Conservation (phyloP, 2,797 vertebrate species). For the Anomalospiza imberbis region DNA sequence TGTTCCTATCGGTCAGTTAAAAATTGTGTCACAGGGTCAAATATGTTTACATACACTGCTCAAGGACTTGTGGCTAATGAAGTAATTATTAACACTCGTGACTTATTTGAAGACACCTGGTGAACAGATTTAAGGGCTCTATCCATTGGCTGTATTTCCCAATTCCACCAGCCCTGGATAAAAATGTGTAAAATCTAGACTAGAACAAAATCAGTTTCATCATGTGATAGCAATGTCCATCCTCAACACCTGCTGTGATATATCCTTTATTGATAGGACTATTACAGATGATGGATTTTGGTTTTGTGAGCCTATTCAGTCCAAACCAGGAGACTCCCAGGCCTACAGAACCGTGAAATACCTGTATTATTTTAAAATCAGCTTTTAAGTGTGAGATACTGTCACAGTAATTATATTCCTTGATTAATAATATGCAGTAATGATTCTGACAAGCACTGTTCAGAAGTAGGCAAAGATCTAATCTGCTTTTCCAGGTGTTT, state of each 20-base stretch:
- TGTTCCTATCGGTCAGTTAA: neutral
- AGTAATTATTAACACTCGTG: neutral
- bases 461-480: neutral
- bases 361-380: neutral
- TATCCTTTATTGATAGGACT: neutral
- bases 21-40: conserved; percentile 35
- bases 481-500: neutral
- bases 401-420: neutral
- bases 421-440: neutral
- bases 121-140: neutral
- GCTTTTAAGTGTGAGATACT: neutral
- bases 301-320: neutral
- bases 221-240: neutral
- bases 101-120: neutral
- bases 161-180: neutral
- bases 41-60: conserved; percentile 47
- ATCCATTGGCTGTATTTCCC: neutral
- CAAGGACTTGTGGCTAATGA: neutral
- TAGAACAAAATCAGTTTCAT: neutral
- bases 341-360: neutral
- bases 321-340: neutral
- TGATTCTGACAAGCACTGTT: neutral
- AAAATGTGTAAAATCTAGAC: neutral
- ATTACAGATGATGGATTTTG: neutral
- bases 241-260: neutral